Evolutionary conservation across 1,140 invertebrate genomes (phyloP).

Genomic region (Geopemphigus sp.): DNA sequence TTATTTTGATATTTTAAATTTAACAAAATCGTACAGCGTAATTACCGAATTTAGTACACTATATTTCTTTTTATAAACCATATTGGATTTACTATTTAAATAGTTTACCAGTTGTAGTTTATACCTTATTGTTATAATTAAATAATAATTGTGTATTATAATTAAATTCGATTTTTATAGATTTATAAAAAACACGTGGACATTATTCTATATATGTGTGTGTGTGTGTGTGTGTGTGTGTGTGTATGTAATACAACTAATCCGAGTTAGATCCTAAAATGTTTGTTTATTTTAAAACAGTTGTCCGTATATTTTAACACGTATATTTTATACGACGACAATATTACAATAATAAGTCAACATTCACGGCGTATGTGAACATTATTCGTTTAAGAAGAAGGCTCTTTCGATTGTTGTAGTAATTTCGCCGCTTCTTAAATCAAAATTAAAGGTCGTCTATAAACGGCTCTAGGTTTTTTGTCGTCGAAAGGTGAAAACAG

Average conservation of each 20-base stretch:
- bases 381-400: too few relatives aligned
- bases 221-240: not conserved
- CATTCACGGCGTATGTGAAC: not conserved
- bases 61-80: too few relatives aligned
- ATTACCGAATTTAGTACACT: not conserved
- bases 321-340: too few relatives aligned
- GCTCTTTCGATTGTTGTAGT: too few relatives aligned
- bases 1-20: not conserved
- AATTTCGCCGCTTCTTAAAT: too few relatives aligned
- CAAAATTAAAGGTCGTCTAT: too few relatives aligned
- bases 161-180: not conserved
- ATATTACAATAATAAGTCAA: too few relatives aligned
- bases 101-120: too few relatives aligned
- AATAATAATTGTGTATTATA: not conserved
- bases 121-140: not conserved
- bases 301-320: not conserved
- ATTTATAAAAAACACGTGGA: not conserved
- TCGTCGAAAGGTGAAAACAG: too few relatives aligned
- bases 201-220: not conserved
- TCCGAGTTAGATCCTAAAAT: not conserved
- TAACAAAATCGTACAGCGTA: not conserved
- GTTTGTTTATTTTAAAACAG: not conserved
- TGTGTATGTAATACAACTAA: too few relatives aligned
- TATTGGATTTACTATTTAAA: too few relatives aligned
- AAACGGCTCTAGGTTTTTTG: too few relatives aligned